Conservation (phyloP, 2,113 vertebrate genomes). For the Platichthys flesus region DNA sequence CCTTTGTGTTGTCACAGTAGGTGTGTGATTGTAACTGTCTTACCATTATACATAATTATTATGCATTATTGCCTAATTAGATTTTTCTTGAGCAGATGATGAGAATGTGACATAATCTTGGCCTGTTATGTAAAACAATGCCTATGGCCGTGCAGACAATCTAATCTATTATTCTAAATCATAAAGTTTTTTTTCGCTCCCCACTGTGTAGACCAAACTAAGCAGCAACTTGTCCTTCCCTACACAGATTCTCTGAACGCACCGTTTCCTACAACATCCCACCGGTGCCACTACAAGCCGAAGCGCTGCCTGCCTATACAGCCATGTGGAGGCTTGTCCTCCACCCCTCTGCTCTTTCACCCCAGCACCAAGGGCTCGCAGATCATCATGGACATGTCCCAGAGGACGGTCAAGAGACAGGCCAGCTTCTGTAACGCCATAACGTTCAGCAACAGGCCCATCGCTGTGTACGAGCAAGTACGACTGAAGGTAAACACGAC, state of each 20-base stretch:
- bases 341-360: constrained; percentile 94
- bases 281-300: constrained; percentile 93
- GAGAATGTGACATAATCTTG: constrained; percentile 8
- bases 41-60: neutral
- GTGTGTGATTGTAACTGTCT: constrained; percentile 13
- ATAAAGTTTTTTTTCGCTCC: neutral
- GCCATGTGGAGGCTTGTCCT: constrained; percentile 83
- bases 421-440: constrained; percentile 98
- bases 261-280: constrained; percentile 86
- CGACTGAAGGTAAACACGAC: constrained; percentile 88
- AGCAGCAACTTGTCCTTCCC: constrained; percentile 27
- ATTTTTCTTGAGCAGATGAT: constrained; percentile 17
- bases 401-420: constrained; percentile 93
- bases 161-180: constrained; percentile 30
- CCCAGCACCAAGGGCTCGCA: constrained; percentile 96
- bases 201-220: neutral
- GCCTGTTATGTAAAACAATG: neutral
- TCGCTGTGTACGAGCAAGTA: constrained; percentile 94
- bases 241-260: constrained; percentile 89
- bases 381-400: constrained; percentile 94
- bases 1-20: constrained; percentile 11
- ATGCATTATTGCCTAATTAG: constrained; percentile 14
- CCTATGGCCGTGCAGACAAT: neutral
- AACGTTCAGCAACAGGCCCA: constrained; percentile 95
- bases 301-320: constrained; percentile 89